These are phyloP conservation scores for Glandiceps talaboti DNA, from an alignment of 53 echinoderm and acorn worm species.

Conservation along the genomic window DNA sequence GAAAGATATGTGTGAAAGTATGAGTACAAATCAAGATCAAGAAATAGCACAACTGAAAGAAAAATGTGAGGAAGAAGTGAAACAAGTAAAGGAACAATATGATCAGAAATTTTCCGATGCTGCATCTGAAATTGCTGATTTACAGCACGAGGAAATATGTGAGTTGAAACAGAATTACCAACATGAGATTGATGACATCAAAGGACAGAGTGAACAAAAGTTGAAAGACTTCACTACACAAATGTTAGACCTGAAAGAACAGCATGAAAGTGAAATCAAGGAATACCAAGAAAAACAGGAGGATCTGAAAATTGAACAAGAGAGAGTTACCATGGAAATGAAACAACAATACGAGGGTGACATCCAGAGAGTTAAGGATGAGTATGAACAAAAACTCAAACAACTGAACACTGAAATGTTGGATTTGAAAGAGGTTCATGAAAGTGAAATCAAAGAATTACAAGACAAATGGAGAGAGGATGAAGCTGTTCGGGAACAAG, in stretches of 20 bases:
- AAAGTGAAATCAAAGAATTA: not conserved
- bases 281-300: slow-evolving; percentile 18
- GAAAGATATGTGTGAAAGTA: slow-evolving; percentile 9
- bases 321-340: not conserved
- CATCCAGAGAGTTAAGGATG: not conserved
- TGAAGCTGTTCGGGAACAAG: not conserved
- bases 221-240: slow-evolving; percentile 2
- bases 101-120: not conserved
- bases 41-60: slow-evolving; percentile 21
- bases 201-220: not conserved
- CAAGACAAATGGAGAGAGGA: not conserved
- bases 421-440: not conserved
- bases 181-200: not conserved
- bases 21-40: slow-evolving; percentile 24
- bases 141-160: not conserved
- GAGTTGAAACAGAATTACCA: not conserved
- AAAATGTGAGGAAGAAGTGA: slow-evolving; percentile 2
- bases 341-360: slow-evolving; percentile 6
- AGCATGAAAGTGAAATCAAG: slow-evolving; percentile 2
- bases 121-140: not conserved
- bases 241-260: not conserved
- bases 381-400: not conserved
- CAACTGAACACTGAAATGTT: not conserved
- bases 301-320: not conserved
- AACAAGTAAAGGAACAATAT: slow-evolving; percentile 20